A percentile compares a stretch with the other conserved stretches of the same genome.
These are phyloP conservation scores for Hydrocynus forskahlii DNA, from an alignment of 2,797 vertebrate genomes.

Conservation along the genomic window DNA sequence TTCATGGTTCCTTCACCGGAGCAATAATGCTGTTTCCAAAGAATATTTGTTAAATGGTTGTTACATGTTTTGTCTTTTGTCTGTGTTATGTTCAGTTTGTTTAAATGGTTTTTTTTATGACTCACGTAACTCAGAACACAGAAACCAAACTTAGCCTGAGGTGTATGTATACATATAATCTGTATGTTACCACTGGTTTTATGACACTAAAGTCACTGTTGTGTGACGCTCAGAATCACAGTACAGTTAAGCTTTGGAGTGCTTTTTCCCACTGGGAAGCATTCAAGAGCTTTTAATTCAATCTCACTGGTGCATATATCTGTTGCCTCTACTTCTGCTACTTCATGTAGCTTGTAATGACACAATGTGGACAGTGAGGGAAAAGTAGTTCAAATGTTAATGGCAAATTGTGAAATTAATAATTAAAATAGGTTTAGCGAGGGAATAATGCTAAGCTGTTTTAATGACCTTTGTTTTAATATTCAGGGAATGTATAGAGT, in stretches of 20 bases:
- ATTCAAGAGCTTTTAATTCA: conserved; percentile 39
- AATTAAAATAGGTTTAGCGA: not conserved
- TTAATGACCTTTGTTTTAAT: conserved; percentile 21
- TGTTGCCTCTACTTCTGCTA: conserved; percentile 38
- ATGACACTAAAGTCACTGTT: conserved; percentile 32
- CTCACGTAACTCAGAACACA: conserved; percentile 27
- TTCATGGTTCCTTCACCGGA: conserved; percentile 50
- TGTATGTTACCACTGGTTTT: conserved; percentile 40
- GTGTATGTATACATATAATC: conserved; percentile 41
- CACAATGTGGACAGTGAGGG: not conserved
- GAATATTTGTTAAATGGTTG: conserved; percentile 44
- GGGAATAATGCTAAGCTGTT: conserved; percentile 20
- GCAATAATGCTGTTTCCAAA: conserved; percentile 68
- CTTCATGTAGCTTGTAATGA: conserved; percentile 37
- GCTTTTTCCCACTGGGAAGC: conserved; percentile 1
- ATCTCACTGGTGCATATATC: conserved; percentile 45
- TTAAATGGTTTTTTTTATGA: conserved; percentile 31
- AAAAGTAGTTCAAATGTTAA: not conserved
- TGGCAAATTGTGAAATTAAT: conserved; percentile 13
- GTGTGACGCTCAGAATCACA: conserved; percentile 26
- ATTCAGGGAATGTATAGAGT: conserved; percentile 33
- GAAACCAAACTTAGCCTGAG: conserved; percentile 56
- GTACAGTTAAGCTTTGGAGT: conserved; percentile 23
- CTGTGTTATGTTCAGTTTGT: conserved; percentile 16
- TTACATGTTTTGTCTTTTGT: conserved; percentile 34